Evolutionary conservation across 2,113 vertebrate species (phyloP).

Genomic region (Ochotona curzoniae): DNA sequence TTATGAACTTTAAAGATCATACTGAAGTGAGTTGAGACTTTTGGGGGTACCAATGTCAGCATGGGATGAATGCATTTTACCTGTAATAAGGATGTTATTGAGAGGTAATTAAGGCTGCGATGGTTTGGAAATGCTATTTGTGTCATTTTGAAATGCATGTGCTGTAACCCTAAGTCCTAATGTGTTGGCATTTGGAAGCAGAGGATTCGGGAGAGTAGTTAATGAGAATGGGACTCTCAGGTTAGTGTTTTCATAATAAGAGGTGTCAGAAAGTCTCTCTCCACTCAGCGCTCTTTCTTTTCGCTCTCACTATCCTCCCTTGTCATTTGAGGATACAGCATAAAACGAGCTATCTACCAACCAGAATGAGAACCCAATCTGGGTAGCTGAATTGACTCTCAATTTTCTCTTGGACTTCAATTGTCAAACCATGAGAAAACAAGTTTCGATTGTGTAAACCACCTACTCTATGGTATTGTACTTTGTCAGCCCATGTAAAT

Average conservation of each 20-base stretch:
- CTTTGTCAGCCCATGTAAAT: background rate
- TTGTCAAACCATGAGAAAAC: background rate
- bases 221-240: background rate
- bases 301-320: background rate
- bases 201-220: background rate
- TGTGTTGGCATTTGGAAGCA: background rate
- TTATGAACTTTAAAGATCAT: conserved; percentile 4
- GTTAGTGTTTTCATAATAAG: background rate
- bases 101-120: background rate
- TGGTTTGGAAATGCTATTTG: background rate
- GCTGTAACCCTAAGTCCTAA: background rate
- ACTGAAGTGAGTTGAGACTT: background rate
- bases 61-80: background rate
- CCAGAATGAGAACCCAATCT: background rate
- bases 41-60: background rate
- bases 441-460: background rate
- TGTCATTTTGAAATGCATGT: background rate
- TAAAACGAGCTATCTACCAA: background rate
- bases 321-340: background rate
- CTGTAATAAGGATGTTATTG: background rate
- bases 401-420: background rate
- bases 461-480: background rate
- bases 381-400: background rate
- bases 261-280: background rate
- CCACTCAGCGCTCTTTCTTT: too few relatives aligned